Base-by-base conservation (phyloP, 2,888 invertebrate species). In the Perizoma affinitatum region DNA sequence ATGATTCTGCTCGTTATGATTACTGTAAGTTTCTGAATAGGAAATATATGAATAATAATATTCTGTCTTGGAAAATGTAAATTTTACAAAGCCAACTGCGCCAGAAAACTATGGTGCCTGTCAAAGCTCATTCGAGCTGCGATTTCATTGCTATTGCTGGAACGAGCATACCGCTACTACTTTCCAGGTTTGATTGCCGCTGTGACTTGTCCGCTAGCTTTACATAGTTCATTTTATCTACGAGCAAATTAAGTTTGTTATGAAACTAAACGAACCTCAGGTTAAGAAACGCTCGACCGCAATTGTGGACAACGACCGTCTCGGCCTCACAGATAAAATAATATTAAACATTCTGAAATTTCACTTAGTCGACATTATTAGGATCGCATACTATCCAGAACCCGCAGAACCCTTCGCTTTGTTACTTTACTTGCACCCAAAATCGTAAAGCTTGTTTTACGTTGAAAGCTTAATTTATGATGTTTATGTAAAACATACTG, bases 211-310 rank as follows among this genome's bases (percentile, higher is more conserved):
- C 48, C 44, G 56, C 48, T 51, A 9, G 41, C 11, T 53, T 22
- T 22, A 22, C 22, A 3, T 22, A 22, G 49, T 53, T 41, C 56
- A 61, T 35, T 47, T 47, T 47, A 54, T 58, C 52, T 10, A 35
- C 46, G 46, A 60, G 41, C 40, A 40, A 45, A 47, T 54, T 35
- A 63, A 51, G 51, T 58, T 51, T 51, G 42, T 54, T 62, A 51
- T 50, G 54, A 58, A 62, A 65, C 33, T 33, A 54, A 68, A 67
- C 41, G 45, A 40, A 49, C 36, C 38, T 45, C 45, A 65, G 68
- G 73, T 82, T 76, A 73, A 70, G 78, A 81, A 80, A 80, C 68
- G 61, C 68, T 72, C 71, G 69, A 73, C 70, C 75, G 70, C 73
- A 73, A 75, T 75, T 58, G 73, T 77, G 68, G 63, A 70, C 67